phyloP scores from a whole-genome alignment of 2,797 vertebrate genomes.

The Eulemur albifrons region DNA sequence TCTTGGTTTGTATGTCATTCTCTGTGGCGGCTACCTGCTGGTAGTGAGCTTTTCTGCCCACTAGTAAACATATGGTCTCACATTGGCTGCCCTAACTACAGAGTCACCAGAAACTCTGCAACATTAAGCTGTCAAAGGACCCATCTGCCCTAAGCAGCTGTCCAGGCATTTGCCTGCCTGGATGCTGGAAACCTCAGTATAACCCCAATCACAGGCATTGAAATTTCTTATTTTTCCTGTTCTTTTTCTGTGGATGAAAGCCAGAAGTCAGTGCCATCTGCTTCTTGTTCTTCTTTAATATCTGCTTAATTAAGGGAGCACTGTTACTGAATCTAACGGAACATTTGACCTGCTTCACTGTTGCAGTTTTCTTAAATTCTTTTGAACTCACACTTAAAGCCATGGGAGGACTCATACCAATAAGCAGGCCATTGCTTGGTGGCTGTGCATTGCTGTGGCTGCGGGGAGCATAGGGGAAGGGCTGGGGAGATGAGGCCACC shows the following conservation, averaged over 20 bases:
- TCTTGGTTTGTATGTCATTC: neutral
- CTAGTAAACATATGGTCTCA: constrained; percentile 73
- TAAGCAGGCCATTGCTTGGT: neutral
- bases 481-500: neutral
- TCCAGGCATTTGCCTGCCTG: constrained; percentile 70
- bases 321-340: neutral
- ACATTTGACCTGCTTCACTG: constrained; percentile 13
- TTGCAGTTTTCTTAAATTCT: neutral
- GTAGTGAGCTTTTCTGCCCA: constrained; percentile 52
- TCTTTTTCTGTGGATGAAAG: constrained; percentile 50
- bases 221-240: constrained; percentile 36
- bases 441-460: neutral
- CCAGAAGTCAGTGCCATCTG: constrained; percentile 66
- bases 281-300: constrained; percentile 52
- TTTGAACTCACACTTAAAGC: neutral
- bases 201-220: constrained; percentile 25
- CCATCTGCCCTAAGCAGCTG: constrained; percentile 82
- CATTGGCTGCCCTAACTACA: constrained; percentile 1
- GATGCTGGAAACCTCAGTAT: constrained; percentile 59
- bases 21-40: constrained; percentile 67
- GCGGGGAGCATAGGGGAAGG: neutral
- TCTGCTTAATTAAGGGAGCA: constrained; percentile 40
- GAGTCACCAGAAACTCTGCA: constrained; percentile 62
- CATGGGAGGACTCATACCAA: neutral
- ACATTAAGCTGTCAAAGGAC: constrained; percentile 76